phyloP scores from a whole-genome alignment of 2,888 invertebrate species.

The Chesias legatella region DNA sequence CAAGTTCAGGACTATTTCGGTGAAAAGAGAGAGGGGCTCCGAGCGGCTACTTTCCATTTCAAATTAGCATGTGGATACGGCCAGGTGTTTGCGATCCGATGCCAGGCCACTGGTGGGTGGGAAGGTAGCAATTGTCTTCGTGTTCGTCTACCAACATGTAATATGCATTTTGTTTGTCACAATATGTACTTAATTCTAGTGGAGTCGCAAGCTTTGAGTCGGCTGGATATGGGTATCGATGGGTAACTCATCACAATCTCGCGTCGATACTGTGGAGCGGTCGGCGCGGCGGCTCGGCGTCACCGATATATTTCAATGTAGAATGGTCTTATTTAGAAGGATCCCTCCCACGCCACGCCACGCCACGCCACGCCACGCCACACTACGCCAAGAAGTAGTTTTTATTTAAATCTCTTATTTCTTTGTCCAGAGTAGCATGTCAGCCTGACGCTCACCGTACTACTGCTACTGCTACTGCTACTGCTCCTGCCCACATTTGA shows the following conservation, averaged over 20 bases:
- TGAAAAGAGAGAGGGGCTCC: background rate
- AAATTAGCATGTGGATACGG: slow-evolving; percentile 7
- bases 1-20: no score
- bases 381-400: no score
- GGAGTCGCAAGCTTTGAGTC: slow-evolving; percentile 5
- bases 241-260: slow-evolving; percentile 7
- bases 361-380: no score
- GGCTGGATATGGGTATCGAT: slow-evolving; percentile 9
- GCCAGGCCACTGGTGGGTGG: no score
- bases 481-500: no score
- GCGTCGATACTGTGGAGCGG: slow-evolving; percentile 6
- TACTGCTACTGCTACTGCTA: no score
- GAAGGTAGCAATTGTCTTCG: slow-evolving; percentile 2
- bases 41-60: background rate
- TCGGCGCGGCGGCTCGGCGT: background rate
- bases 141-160: background rate
- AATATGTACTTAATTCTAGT: no score
- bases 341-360: background rate
- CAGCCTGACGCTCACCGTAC: no score
- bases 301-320: slow-evolving; percentile 7
- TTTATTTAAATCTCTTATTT: no score
- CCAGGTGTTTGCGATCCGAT: background rate
- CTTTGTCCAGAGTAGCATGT: no score
- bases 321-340: background rate
- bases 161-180: slow-evolving; percentile 9